Base-by-base conservation (phyloP, 2,797 vertebrate species). In the Sebastes elongatus region DNA sequence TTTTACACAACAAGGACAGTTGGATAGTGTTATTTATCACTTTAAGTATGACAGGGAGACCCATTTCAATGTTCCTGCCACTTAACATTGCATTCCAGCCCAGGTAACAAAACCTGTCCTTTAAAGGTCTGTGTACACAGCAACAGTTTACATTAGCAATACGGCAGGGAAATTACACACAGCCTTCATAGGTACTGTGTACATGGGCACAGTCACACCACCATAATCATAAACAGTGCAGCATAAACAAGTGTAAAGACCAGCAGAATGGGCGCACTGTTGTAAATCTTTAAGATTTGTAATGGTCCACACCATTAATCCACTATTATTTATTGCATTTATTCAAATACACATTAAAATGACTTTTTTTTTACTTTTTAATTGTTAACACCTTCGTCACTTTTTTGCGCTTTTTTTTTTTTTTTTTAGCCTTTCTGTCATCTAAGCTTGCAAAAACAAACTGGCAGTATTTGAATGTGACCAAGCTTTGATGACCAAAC, bases 71-170 rank as follows among this genome's bases (percentile, higher is more conserved):
- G n/a, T 22, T 49, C 6, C n/a, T 42, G 49, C 35, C 46, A 68
- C 7, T 63, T 22, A 46, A 67, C 9, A 53, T 49, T 49, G 27
- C 55, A 38, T 30, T 53, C 11, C 13, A 20, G 52, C 49, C 23
- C 8, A 3, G 59, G 18, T 23, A 63, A 75, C 13, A 25, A 18
- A 76, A 30, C 27, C 53, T 28, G 64, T 28, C 13, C 11, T 63
- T 53, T 22, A 46, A 25, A 76, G 38, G 38, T 10, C 30, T 59
- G 65, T 57, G 66, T 81, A 70, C 18, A 76, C 49, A 85, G 75
- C n/a, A 35, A 33, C 35, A 18, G 71, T 74, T 78, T 60, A 82
- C 74, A 74, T 64, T 52, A 25, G 52, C 33, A 80, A 76, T 61
- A 82, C 23, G 32, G 46, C 62, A 78, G 71, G 74, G 60, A 67